Percentiles rank a stretch among this genome's conserved stretches.
Evolutionary conservation across 2,888 invertebrate species (phyloP).

Genomic region (Glaucopsyche alexis): DNA sequence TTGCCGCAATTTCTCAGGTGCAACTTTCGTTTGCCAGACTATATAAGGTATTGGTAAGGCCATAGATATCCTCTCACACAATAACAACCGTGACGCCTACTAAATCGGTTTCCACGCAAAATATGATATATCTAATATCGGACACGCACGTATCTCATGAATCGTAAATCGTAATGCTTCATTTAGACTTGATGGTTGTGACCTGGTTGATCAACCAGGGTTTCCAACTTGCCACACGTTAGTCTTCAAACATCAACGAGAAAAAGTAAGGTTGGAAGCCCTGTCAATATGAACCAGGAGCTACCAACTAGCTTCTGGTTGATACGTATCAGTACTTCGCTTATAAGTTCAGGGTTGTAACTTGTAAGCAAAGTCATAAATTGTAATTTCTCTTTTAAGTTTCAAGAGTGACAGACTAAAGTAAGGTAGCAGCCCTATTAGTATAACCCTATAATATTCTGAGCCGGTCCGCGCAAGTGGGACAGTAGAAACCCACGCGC

Average conservation of each 20-base stretch:
- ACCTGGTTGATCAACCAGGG: conserved; percentile 53
- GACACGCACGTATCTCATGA: conserved; percentile 25
- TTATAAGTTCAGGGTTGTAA: conserved; percentile 44
- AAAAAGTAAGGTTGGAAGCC: conserved; percentile 45
- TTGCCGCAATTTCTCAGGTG: too few relatives aligned
- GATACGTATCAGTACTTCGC: too few relatives aligned
- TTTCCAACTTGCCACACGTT: not conserved
- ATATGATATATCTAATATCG: not conserved
- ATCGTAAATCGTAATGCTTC: conserved; percentile 35
- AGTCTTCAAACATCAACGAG: not conserved
- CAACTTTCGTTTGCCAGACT: too few relatives aligned
- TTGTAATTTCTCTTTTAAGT: too few relatives aligned
- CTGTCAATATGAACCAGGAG: too few relatives aligned
- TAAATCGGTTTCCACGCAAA: conserved; percentile 11
- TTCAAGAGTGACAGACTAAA: conserved; percentile 43
- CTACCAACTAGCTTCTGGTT: too few relatives aligned
- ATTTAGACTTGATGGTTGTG: conserved; percentile 54
- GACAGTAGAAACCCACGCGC: conserved; percentile 64
- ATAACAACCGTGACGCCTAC: not conserved
- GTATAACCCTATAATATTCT: conserved; percentile 44
- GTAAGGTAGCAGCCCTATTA: conserved; percentile 47
- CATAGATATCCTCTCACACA: not conserved
- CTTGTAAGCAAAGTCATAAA: too few relatives aligned
- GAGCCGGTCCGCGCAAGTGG: conserved; percentile 60
- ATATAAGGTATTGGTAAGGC: not conserved